Conservation (phyloP, 2,113 vertebrate species). For the Actenoides lindsayi region DNA sequence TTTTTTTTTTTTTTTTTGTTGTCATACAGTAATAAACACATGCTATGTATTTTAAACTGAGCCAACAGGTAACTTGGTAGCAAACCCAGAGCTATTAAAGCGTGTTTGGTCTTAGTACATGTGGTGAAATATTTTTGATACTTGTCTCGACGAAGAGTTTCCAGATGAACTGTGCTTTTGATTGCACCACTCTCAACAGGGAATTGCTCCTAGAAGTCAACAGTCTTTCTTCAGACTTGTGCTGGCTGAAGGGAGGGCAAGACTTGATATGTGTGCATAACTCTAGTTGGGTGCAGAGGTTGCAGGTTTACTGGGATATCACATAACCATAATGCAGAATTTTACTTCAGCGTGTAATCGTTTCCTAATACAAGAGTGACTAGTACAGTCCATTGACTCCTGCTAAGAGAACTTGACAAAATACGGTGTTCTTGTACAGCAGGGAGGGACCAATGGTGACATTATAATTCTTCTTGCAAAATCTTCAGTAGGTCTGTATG, state of each 20-base stretch:
- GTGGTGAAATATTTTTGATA: conserved; percentile 15
- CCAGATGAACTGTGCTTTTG: background rate
- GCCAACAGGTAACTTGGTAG: conserved; percentile 57
- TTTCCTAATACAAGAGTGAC: conserved; percentile 30
- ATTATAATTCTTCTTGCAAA: background rate
- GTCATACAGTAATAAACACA: conserved; percentile 19
- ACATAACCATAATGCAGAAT: conserved; percentile 78
- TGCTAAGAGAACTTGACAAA: background rate
- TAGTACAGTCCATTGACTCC: background rate
- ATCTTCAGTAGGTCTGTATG: background rate
- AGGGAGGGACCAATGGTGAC: background rate
- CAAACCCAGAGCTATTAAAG: conserved; percentile 6
- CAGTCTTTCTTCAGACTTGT: background rate
- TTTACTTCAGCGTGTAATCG: conserved; percentile 68
- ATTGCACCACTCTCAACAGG: background rate
- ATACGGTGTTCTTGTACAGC: background rate
- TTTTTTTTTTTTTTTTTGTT: background rate
- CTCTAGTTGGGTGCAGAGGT: background rate
- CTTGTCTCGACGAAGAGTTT: background rate
- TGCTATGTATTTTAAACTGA: conserved; percentile 16
- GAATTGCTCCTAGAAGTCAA: background rate
- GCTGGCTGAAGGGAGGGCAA: background rate
- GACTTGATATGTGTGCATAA: background rate
- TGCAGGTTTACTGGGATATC: conserved; percentile 75
- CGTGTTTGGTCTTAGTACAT: background rate